phyloP scores from a whole-genome alignment of 2,888 invertebrate genomes.

The Lithosia quadra region DNA sequence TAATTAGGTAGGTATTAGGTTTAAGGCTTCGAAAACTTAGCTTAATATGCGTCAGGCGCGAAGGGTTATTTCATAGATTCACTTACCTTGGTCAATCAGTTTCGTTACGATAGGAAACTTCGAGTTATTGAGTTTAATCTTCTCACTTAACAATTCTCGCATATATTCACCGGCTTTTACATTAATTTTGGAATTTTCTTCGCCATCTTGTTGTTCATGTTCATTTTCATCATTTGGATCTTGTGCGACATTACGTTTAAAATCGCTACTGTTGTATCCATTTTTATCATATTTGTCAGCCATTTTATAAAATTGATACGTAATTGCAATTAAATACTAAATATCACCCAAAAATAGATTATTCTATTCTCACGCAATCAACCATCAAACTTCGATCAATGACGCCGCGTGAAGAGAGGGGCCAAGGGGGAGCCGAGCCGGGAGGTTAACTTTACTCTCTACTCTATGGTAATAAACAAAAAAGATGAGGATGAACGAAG shows the following conservation, averaged over 20 bases:
- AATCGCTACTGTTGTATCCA: constrained; percentile 81
- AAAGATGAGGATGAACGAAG: neutral
- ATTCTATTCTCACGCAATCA: constrained; percentile 16
- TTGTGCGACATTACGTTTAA: constrained; percentile 77
- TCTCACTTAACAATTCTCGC: constrained; percentile 90
- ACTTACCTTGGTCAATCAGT: constrained; percentile 91
- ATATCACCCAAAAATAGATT: constrained; percentile 6
- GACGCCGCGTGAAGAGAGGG: constrained; percentile 1
- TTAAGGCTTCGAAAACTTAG: neutral
- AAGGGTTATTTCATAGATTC: neutral
- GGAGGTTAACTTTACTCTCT: neutral
- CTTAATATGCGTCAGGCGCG: neutral
- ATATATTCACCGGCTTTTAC: constrained; percentile 93
- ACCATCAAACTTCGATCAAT: constrained; percentile 40
- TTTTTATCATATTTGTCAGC: constrained; percentile 79
- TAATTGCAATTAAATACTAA: constrained; percentile 15
- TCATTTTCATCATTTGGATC: constrained; percentile 57
- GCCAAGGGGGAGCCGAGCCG: neutral
- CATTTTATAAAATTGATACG: constrained; percentile 52
- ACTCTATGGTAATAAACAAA: neutral
- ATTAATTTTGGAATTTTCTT: constrained; percentile 86
- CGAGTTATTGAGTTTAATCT: constrained; percentile 88
- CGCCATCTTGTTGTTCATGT: constrained; percentile 82
- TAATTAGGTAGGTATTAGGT: too few relatives aligned
- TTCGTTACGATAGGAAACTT: constrained; percentile 91